Base-by-base conservation (phyloP, 2,113 vertebrate genomes). In the Elephas maximus region DNA sequence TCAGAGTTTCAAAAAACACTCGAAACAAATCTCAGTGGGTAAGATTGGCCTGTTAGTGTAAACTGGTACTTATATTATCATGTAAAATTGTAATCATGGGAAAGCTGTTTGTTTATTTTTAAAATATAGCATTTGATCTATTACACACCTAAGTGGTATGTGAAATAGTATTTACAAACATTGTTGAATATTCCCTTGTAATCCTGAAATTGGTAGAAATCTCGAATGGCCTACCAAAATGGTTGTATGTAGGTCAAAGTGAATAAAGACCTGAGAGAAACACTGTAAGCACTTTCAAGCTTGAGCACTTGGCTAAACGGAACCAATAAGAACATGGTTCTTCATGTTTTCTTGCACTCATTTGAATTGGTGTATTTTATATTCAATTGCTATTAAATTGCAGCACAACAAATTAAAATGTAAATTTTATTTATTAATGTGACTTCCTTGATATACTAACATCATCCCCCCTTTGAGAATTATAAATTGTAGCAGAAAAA, bases 171-270 rank as follows among this genome's bases (percentile, higher is more conserved):
- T 85, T 90, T 96, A 95, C 0, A 45, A 88, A 96, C 10, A 28
- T 26, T 21, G 53, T 90, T 71, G 30, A 83, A 9, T 21, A 15
- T 63, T 93, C 67, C 71, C 86, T 95, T 94, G 33, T 93, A 60
- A 48, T 89, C 94, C 60, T 57, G 69, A 67, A 93, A 78, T 71
- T 93, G 1, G 14, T 37, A 17, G 85, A 41, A 21, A 9, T 51
- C 63, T 93, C 62, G 76, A 81, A 67, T 71, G 15, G 20, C 10
- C 44, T 67, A 67, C n/a, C 33, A 45, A 80, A 91, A 85, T 91
- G 60, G 41, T 78, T 81, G 37, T 81, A 51, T 81, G 8, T 48
- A 60, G 11, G 60, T 63, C n/a, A 76, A 79, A 69, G 24, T 88
- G 73, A 62, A 63, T 33, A 63, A 91, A 88, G 60, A 69, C 26